Percentiles rank a stretch among this genome's conserved stretches.
Evolutionary conservation across 1,140 invertebrate genomes (phyloP).

Genomic region (Bombus pascuorum): DNA sequence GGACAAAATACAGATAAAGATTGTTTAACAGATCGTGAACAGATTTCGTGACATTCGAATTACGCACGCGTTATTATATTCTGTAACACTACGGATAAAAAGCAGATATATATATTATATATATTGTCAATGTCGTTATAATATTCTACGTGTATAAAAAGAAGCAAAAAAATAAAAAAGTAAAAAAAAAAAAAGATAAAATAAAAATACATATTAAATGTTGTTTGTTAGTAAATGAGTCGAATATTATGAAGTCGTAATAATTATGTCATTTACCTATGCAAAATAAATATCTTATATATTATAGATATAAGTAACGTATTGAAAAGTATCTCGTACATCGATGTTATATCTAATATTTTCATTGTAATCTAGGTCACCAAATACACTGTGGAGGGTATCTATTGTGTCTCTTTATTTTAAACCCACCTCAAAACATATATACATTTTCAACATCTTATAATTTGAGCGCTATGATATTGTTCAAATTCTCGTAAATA

Average conservation of each 20-base stretch:
- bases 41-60: constrained; percentile 58
- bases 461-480: neutral
- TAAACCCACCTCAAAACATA: neutral
- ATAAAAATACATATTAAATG: constrained; percentile 69
- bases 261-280: constrained; percentile 67
- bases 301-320: constrained; percentile 66
- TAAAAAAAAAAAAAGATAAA: constrained; percentile 55
- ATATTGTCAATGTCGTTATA: constrained; percentile 66
- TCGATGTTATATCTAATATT: constrained; percentile 74
- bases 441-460: neutral
- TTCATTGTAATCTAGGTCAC: constrained; percentile 74
- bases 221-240: constrained; percentile 71
- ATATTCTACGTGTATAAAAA: constrained; percentile 68
- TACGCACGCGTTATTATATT: constrained; percentile 57
- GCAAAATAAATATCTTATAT: constrained; percentile 66
- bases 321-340: constrained; percentile 68
- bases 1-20: neutral
- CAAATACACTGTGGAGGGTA: constrained; percentile 76
- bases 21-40: constrained; percentile 24
- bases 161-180: constrained; percentile 26
- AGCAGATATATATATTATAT: constrained; percentile 50
- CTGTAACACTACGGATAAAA: constrained; percentile 53
- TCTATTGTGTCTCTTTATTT: neutral
- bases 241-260: constrained; percentile 63
- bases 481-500: too few species aligned